Base-by-base conservation (phyloP, 2,113 vertebrate species). In the Sceloporus undulatus region DNA sequence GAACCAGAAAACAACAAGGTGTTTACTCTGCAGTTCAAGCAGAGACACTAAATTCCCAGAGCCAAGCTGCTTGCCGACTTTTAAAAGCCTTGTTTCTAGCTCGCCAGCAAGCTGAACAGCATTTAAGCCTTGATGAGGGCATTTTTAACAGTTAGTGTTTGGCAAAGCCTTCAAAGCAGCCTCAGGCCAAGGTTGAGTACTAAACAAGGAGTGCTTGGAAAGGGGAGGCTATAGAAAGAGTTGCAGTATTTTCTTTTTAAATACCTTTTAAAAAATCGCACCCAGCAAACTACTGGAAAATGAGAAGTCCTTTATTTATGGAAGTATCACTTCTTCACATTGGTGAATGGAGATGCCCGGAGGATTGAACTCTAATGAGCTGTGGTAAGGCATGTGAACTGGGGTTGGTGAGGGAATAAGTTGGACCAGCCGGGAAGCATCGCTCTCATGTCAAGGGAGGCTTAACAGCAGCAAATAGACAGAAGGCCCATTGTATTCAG, bases 121-220 rank as follows among this genome's bases (percentile, higher is more conserved):
- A 34, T 92, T 93, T 91, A 87, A 88, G 88, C 82, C 91, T 93
- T 54, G 93, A 94, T 82, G 86, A 94, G 92, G 90, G 91, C 79
- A 88, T 92, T 95, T 95, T 92, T 91, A 93, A 92, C 87, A 86
- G 89, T 87, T 92, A 95, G 87, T 87, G 91, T 91, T 91, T 95
- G 95, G 94, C 94, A 93, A 52, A 79, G 14, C 59, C 85, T 89
- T 86, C 75, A 11, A 29, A 78, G 83, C 91, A 40, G 56, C 65
- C 89, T 68, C 48, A 88, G 18, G 70, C 40, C 90, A 70, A 85
- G 18, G 68, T 54, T 92, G 71, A 76, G 56, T 65, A 79, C 82
- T 90, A 80, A 25, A 76, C 76, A 91, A 88, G 82, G 76, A 0
- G 1, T 68, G 77, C 16, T 0, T 79, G 82, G 88, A 76, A 84